Evolutionary conservation across 2,113 vertebrate genomes (phyloP).

Genomic region (Dryoscopus gambensis): DNA sequence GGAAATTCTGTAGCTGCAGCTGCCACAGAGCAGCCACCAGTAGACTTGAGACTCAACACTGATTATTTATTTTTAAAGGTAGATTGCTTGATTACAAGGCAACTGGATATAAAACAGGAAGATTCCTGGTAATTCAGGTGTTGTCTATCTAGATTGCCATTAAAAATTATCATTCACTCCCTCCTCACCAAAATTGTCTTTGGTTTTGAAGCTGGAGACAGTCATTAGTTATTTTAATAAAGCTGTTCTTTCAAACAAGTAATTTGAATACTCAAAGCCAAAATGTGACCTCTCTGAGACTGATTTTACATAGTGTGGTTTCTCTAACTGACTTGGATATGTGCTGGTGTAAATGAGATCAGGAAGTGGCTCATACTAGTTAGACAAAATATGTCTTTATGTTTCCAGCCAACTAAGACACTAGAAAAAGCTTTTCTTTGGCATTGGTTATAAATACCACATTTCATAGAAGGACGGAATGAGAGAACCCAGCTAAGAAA

Average conservation of each 20-base stretch:
- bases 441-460: not conserved
- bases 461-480: not conserved
- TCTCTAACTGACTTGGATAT: not conserved
- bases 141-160: not conserved
- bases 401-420: not conserved
- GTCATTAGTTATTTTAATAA: not conserved
- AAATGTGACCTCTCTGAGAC: not conserved
- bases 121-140: not conserved
- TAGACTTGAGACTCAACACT: not conserved
- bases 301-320: not conserved
- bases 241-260: not conserved
- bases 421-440: conserved; percentile 30
- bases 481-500: conserved; percentile 4
- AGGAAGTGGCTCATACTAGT: conserved; percentile 7
- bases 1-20: not conserved
- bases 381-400: not conserved
- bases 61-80: not conserved
- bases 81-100: not conserved
- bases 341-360: conserved; percentile 24
- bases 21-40: not conserved
- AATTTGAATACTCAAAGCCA: not conserved
- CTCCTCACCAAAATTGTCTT: not conserved
- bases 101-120: not conserved
- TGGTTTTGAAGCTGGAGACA: not conserved
- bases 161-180: not conserved